Evolutionary conservation across 2,888 invertebrate species (phyloP).

Genomic region (Ennomos erosarius): DNA sequence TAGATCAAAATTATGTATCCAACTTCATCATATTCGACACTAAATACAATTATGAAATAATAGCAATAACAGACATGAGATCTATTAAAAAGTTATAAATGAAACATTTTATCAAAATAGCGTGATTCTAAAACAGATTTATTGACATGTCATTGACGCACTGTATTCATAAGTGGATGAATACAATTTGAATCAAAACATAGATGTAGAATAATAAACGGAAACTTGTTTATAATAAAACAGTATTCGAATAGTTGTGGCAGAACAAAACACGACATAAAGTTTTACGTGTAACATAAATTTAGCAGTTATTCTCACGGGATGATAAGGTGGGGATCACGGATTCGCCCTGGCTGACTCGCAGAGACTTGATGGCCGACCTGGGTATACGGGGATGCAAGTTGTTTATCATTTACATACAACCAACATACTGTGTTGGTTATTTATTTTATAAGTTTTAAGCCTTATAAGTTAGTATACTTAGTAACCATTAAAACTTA

Average conservation of each 20-base stretch:
- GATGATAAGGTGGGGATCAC: constrained; percentile 75
- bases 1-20: too few species aligned
- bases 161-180: not conserved
- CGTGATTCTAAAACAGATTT: not conserved
- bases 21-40: too few species aligned
- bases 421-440: not conserved
- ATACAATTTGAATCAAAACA: constrained; percentile 32
- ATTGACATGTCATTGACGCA: constrained; percentile 9
- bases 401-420: constrained; percentile 35
- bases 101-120: constrained; percentile 2
- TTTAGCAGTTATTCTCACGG: constrained; percentile 81
- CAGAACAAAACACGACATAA: constrained; percentile 78
- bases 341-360: constrained; percentile 43
- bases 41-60: too few species aligned
- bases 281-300: constrained; percentile 81
- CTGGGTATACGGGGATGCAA: constrained; percentile 33
- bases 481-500: too few species aligned
- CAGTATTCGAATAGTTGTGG: constrained; percentile 50
- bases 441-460: too few species aligned
- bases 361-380: constrained; percentile 41
- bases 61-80: too few species aligned
- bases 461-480: too few species aligned
- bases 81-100: not conserved
- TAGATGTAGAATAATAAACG: constrained; percentile 28
- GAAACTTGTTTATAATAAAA: constrained; percentile 56